phyloP scores from a whole-genome alignment of 2,113 vertebrate species.

The Podarcis cretensis region DNA sequence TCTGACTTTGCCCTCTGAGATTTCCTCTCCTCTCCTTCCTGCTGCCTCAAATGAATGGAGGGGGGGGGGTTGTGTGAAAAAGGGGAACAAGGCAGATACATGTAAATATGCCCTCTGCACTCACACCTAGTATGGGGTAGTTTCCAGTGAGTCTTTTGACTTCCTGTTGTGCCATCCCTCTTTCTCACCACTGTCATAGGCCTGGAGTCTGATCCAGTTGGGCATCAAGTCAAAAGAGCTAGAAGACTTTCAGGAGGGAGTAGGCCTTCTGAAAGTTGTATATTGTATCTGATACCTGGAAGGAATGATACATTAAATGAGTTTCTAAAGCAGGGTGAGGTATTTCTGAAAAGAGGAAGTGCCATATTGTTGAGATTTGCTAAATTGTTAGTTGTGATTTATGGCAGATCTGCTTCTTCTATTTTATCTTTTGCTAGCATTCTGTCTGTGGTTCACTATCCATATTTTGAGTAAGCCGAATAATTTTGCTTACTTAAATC shows the following conservation, averaged over 20 bases:
- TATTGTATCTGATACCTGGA: background rate
- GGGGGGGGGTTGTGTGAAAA: background rate
- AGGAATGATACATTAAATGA: background rate
- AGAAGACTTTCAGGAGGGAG: background rate
- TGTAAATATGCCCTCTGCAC: too few species aligned
- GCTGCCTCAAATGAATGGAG: background rate
- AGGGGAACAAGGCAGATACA: background rate
- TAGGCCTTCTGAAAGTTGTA: background rate
- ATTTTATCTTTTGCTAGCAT: background rate
- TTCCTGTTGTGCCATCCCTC: background rate
- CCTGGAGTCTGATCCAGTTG: background rate
- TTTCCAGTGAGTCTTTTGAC: background rate
- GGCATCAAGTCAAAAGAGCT: background rate
- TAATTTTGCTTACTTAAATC: background rate
- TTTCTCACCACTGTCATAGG: background rate
- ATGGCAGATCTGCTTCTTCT: background rate
- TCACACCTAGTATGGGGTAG: background rate
- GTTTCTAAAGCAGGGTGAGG: background rate
- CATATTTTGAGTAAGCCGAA: background rate
- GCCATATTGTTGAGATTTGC: too few species aligned
- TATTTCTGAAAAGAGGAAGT: background rate
- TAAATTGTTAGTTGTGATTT: background rate
- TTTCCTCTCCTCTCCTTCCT: background rate
- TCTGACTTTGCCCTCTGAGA: background rate
- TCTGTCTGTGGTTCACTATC: too few species aligned